Percentiles rank a stretch among this genome's conserved stretches.
phyloP scores from a whole-genome alignment of 2,888 invertebrate genomes.

The Catocala fraxini region DNA sequence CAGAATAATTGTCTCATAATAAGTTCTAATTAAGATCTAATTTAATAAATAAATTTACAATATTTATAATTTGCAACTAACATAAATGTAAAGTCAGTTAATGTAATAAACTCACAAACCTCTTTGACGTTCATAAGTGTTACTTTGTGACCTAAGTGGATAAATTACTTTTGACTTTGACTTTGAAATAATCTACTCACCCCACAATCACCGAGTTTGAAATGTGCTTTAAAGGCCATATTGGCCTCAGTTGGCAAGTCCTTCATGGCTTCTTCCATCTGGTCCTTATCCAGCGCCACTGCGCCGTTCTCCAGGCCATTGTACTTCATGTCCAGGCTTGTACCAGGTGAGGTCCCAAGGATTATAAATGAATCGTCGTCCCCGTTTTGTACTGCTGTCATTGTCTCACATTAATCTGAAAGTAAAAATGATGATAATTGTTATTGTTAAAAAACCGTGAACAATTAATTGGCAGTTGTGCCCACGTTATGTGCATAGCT shows the following conservation, averaged over 20 bases:
- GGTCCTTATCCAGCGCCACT: slow-evolving; percentile 57
- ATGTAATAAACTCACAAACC: too few relatives aligned
- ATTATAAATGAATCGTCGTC: slow-evolving; percentile 84
- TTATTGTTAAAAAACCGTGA: too few relatives aligned
- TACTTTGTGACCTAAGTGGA: too few relatives aligned
- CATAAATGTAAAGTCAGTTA: too few relatives aligned
- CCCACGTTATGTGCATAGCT: too few relatives aligned
- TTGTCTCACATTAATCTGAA: slow-evolving; percentile 62
- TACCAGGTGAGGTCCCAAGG: slow-evolving; percentile 77
- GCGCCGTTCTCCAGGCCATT: slow-evolving; percentile 60
- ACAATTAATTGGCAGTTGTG: neutral
- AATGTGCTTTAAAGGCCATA: slow-evolving; percentile 79
- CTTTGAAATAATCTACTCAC: slow-evolving; percentile 61
- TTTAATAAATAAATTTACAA: too few relatives aligned
- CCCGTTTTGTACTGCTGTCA: slow-evolving; percentile 65
- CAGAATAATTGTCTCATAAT: too few relatives aligned
- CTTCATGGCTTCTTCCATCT: slow-evolving; percentile 78
- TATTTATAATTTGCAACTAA: too few relatives aligned
- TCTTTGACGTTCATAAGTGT: too few relatives aligned
- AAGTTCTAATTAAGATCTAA: too few relatives aligned
- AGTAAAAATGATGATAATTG: slow-evolving; percentile 10
- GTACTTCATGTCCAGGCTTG: slow-evolving; percentile 73
- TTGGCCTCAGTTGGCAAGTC: slow-evolving; percentile 73
- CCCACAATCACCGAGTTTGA: slow-evolving; percentile 70
- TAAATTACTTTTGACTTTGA: too few relatives aligned